Base-by-base conservation (phyloP, 2,888 invertebrate genomes). In the Rhingia rostrata region DNA sequence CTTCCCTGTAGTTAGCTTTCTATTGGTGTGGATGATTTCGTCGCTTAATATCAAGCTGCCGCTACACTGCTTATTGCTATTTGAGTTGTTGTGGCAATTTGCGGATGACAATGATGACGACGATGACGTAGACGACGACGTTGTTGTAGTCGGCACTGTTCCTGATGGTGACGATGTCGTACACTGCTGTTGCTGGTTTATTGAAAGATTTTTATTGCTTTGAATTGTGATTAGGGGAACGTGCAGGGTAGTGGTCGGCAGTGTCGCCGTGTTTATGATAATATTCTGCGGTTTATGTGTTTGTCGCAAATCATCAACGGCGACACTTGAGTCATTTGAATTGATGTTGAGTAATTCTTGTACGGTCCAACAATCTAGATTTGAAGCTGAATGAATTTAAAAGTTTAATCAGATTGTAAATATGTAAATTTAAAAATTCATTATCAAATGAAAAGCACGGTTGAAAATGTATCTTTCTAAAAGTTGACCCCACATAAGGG, bases 331-430 rank as follows among this genome's bases (percentile, higher is more conserved):
- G 66, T 88, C 87, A 66, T 86, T 87, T 73, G 89, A 88, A 84
- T 89, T 89, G 75, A 90, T 90, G 86, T 90, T 90, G 86, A 90
- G 86, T 86, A 90, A 88, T 66, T 90, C 90, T 64, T 74, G 74
- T 70, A 84, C 84, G 82, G 87, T 89, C 91, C 91, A 91, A 78
- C 89, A 89, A 88, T 91, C 90, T 84, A 90, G 87, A 88, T 91
- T 91, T 85, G 89, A 80, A 86, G 90, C 91, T 91, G 70, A 64
- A 69, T 61, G 51, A 78, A 45, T 33, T 60, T 4, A 61, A 30
- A 37, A 37, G 56, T 41, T 74, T 74, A 69, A 49, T 45, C 49
- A 49, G 4, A 22, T 45, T 54, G 47, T 33, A n/a, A 7, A 12
- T 10, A 9, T 22, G 22, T 22, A 4, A 14, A 12, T 12, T 33